Conservation (phyloP, 1,140 invertebrate species). For the Potamilus streckersoni region DNA sequence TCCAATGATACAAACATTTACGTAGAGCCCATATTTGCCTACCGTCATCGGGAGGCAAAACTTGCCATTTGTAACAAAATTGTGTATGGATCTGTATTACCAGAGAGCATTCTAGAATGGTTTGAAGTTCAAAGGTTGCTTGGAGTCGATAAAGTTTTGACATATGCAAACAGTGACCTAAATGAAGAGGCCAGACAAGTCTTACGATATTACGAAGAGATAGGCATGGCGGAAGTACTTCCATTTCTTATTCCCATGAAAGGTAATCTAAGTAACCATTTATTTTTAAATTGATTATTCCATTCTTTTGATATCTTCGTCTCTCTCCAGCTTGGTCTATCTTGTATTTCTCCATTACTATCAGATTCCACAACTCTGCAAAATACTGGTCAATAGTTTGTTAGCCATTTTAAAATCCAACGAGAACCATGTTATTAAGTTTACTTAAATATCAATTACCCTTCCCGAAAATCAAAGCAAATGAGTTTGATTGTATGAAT, state of each 20-base stretch:
- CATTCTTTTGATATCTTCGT: too few species aligned
- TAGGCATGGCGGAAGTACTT: conserved; percentile 14
- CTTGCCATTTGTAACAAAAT: background rate
- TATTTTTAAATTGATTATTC: too few species aligned
- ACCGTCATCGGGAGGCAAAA: too few species aligned
- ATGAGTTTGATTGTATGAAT: too few species aligned
- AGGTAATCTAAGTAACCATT: conserved; percentile 1
- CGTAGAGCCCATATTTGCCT: too few species aligned
- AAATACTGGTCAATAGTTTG: background rate
- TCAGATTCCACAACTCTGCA: too few species aligned
- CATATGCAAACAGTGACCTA: conserved; percentile 9
- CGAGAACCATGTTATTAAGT: background rate
- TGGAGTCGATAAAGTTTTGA: conserved; percentile 18
- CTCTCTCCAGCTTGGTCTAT: too few species aligned
- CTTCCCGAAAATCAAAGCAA: too few species aligned
- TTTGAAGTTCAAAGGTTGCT: conserved; percentile 24
- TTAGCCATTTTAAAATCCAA: background rate
- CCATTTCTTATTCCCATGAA: conserved; percentile 16
- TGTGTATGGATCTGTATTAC: conserved; percentile 8
- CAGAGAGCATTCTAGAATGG: conserved; percentile 26
- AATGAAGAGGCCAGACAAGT: conserved; percentile 12
- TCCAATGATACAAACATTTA: too few species aligned
- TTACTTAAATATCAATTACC: background rate
- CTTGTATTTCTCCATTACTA: too few species aligned
- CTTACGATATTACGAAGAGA: conserved; percentile 12